phyloP scores from a whole-genome alignment of 2,113 vertebrate genomes.

The Morphnarchus princeps region DNA sequence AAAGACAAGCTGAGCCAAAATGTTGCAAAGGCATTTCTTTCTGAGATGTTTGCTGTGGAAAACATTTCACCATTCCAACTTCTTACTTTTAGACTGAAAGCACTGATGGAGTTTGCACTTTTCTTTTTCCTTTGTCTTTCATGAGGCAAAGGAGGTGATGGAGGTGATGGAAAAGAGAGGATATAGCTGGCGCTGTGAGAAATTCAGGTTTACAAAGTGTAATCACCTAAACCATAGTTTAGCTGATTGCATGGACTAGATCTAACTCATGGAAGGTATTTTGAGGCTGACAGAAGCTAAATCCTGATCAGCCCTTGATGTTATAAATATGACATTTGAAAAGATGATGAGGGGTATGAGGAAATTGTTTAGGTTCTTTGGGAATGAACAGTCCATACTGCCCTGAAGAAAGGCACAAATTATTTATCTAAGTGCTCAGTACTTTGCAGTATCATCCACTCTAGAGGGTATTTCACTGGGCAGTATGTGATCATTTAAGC shows the following conservation, averaged over 20 bases:
- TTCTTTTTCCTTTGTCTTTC: neutral
- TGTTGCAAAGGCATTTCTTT: neutral
- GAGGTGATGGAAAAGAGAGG: neutral
- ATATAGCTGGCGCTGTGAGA: neutral
- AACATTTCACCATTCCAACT: neutral
- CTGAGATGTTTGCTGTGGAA: neutral
- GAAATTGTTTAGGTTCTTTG: constrained; percentile 18
- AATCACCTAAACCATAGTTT: neutral
- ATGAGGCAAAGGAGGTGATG: neutral
- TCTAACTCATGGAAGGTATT: neutral
- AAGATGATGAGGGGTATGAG: neutral
- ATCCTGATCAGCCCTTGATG: neutral
- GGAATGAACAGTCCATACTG: neutral
- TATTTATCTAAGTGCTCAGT: constrained; percentile 38
- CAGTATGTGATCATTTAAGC: neutral
- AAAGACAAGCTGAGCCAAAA: neutral
- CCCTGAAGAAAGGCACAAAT: constrained; percentile 57
- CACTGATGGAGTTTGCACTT: neutral
- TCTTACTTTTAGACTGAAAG: neutral
- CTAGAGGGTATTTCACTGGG: neutral
- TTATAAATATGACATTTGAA: neutral
- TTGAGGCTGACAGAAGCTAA: neutral
- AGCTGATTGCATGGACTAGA: neutral
- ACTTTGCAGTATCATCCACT: neutral
- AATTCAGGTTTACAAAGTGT: neutral